A percentile compares a stretch with the other conserved stretches of the same genome.
These are phyloP conservation scores for Trididemnum clinides DNA, from an alignment of 23 tunicate genomes.

Conservation along the genomic window DNA sequence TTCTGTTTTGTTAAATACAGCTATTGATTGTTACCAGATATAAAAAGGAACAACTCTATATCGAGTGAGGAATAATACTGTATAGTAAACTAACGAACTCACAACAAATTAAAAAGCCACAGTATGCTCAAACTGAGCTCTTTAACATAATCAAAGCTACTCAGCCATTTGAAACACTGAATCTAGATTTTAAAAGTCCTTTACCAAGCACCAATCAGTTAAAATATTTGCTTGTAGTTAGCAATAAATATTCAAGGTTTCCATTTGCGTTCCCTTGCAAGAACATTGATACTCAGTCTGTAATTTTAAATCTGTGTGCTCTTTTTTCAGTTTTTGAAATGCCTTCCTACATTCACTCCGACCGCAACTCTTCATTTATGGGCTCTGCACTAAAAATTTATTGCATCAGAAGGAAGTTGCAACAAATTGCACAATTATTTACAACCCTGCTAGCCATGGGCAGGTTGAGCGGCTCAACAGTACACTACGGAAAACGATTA, in stretches of 20 bases:
- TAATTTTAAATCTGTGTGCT: neutral
- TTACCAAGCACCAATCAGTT: neutral
- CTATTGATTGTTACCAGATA: no score
- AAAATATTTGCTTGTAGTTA: neutral
- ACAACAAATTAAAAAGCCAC: no score
- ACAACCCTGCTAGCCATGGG: conserved; percentile 4
- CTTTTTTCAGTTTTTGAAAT: neutral
- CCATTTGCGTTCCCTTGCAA: conserved; percentile 7
- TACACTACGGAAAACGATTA: neutral
- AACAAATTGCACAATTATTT: neutral
- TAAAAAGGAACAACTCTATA: no score
- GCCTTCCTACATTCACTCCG: conserved; percentile 15
- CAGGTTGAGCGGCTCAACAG: conserved; percentile 24
- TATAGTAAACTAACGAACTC: no score
- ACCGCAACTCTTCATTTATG: conserved; percentile 2
- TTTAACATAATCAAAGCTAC: conserved; percentile 27
- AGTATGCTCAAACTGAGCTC: neutral
- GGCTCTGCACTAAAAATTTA: neutral
- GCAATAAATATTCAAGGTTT: neutral
- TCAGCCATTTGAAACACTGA: neutral
- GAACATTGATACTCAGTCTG: neutral
- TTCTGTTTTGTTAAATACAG: no score
- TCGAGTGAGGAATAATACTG: no score
- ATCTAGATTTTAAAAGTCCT: conserved; percentile 17
- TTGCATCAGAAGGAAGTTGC: neutral